A percentile compares a stretch with the other conserved stretches of the same genome.
Evolutionary conservation across 2,113 vertebrate species (phyloP).

Genomic region (Falcunculus frontatus): DNA sequence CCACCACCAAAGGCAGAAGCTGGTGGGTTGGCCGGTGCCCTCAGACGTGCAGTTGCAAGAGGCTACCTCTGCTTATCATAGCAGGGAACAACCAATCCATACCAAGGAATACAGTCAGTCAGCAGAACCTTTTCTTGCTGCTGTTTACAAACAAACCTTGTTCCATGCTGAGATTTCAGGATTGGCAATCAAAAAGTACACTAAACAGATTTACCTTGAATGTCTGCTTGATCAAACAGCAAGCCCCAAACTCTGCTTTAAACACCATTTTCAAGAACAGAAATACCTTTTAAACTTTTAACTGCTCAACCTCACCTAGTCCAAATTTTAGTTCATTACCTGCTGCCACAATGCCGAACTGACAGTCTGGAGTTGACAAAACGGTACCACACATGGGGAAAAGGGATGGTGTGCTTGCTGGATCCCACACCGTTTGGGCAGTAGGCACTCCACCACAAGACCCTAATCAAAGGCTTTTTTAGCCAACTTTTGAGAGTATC

Average conservation of each 20-base stretch:
- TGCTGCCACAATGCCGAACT: not conserved
- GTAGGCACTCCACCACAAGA: not conserved
- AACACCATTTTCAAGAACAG: not conserved
- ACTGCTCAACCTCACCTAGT: not conserved
- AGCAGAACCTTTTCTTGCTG: not conserved
- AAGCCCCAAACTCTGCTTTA: not conserved
- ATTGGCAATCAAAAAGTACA: not conserved
- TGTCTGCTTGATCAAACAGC: not conserved
- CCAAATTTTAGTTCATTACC: not conserved
- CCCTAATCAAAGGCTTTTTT: not conserved
- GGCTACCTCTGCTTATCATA: not conserved
- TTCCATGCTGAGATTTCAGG: not conserved
- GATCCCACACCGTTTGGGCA: fast-evolving
- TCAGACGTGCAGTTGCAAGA: not conserved
- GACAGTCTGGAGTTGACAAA: not conserved
- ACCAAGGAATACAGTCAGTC: not conserved
- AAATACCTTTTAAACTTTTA: not conserved
- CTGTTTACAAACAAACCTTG: not conserved
- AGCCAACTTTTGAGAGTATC: not conserved
- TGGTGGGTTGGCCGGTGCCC: not conserved
- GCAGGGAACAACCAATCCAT: not conserved
- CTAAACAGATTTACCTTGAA: not conserved
- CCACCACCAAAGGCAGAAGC: fast-evolving
- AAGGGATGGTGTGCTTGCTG: not conserved
- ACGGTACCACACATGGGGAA: fast-evolving